Evolutionary conservation across 2,113 vertebrate species (phyloP), one percentile per base, ranked within the genome.

Genomic region (Halichoerus grypus): DNA sequence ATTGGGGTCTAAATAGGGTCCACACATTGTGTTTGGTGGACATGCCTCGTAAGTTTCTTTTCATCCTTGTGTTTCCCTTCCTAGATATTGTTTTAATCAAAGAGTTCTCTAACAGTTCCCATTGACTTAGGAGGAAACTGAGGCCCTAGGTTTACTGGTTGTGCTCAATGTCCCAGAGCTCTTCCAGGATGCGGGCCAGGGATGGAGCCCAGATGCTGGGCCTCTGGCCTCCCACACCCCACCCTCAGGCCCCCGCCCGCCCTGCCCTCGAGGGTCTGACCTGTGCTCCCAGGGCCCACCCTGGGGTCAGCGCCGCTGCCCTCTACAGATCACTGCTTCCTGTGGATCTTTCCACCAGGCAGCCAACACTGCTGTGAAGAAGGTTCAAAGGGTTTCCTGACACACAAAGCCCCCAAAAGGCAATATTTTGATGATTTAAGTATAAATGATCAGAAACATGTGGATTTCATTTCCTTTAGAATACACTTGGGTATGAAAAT

Each of bases 361-460:
- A 46, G 33, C 1, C 1, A 79, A 33, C 65, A 91, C 90, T 6
- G 13, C 95, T 81, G 96, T 61, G 85, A 81, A 59, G 79, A 97
- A 63, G 91, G 96, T 98, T 98, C 97, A 95, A 92, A 97, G 93
- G 91, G 81, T 77, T 96, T 98, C 93, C 95, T 96, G 96, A 97
- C 97, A 97, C 94, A 81, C 93, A 94, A 72, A 95, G 95, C 88
- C 94, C 95, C 91, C 84, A 81, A 96, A 97, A 97, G 94, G 94
- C 96, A 97, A 95, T 97, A 95, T 97, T 97, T 97, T 97, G 95
- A 94, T 97, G 97, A 97, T 97, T 98, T 98, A 97, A 98, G 97
- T 97, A 72, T 84, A 97, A 97, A 77, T 96, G 97, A 97, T 93
- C 96, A 86, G 91, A 80, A 97, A 97, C 98, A 98, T 97, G 96